Evolutionary conservation across 2,797 vertebrate genomes (phyloP), one percentile per base, ranked within the genome.

Genomic region (Diceros bicornis): DNA sequence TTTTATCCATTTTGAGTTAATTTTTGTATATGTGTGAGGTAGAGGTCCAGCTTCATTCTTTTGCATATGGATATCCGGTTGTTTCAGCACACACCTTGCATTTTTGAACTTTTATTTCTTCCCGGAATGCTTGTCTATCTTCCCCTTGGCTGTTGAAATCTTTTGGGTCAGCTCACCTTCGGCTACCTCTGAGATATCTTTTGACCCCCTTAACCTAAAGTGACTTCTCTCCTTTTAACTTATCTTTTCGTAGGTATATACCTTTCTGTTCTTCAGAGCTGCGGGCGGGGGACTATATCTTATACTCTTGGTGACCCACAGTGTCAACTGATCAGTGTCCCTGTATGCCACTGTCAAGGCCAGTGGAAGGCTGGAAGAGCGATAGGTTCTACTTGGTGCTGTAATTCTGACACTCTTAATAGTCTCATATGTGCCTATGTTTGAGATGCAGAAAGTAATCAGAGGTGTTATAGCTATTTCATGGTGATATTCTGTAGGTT

Each of bases 101-200:
- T 71, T 87, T 81, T 71, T 64, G 72, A 86, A 50, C 57, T 71
- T 88, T 69, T 41, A 34, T 62, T 82, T 77, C n/a, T 79, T 41
- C 27, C 21, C 6, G 57, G 14, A 84, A 93, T 91, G 34, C 32
- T 88, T 34, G 84, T 74, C 21, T 89, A 1, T 55, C 25, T 96
- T 79, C 52, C 69, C 92, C 16, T 57, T 96, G 71, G 18, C 75
- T 90, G 6, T 71, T 92, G 75, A 68, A 96, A 44, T 94, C 47
- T 12, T 94, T 93, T 83, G 52, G 74, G 18, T 93, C n/a, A 52
- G 10, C 57, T 72, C 6, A 37, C 41, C 18, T 93, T 78, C 6
- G 34, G 57, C 13, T n/a, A 27, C 32, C 20, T 83, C 9, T 72
- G 69, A 52, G 20, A 52, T 50, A 64, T 87, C 27, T 57, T 83